Evolutionary conservation across 2,113 vertebrate genomes (phyloP).

Genomic region (Notarius quadriscutis): DNA sequence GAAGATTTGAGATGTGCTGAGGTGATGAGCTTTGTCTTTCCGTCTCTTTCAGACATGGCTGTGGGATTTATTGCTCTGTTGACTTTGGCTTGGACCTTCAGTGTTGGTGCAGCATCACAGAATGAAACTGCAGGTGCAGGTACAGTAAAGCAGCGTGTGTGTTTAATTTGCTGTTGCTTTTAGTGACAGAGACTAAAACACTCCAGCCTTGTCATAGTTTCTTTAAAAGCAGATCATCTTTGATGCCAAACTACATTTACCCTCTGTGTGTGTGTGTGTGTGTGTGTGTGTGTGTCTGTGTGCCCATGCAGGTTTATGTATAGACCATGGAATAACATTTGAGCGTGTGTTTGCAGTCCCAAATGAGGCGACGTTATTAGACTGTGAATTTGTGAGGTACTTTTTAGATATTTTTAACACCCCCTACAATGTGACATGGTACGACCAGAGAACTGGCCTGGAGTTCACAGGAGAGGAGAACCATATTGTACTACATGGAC

Average conservation of each 20-base stretch:
- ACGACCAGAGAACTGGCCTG: slow-evolving; percentile 61
- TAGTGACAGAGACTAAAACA: background rate
- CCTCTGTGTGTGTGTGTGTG: background rate
- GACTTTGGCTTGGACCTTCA: background rate
- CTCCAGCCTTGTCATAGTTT: background rate
- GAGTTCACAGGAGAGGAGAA: slow-evolving; percentile 54
- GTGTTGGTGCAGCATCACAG: background rate
- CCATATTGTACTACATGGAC: slow-evolving; percentile 67
- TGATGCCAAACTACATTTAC: background rate
- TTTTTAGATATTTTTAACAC: slow-evolving; percentile 42
- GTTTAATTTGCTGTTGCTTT: background rate
- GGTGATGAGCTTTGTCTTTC: background rate
- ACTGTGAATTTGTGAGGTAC: slow-evolving; percentile 56
- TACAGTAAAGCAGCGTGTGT: slow-evolving; percentile 2
- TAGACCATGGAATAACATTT: slow-evolving; percentile 49
- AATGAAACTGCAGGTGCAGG: slow-evolving; percentile 3
- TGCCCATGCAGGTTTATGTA: slow-evolving; percentile 63
- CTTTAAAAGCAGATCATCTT: background rate
- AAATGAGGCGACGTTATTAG: slow-evolving; percentile 64
- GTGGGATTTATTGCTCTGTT: slow-evolving; percentile 6
- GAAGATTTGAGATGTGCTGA: background rate
- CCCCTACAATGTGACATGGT: slow-evolving; percentile 78
- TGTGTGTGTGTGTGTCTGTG: slow-evolving; percentile 28
- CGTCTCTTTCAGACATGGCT: slow-evolving; percentile 33
- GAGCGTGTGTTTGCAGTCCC: slow-evolving; percentile 63